Conservation (phyloP, 2,113 vertebrate species). For the Anas platyrhynchos region DNA sequence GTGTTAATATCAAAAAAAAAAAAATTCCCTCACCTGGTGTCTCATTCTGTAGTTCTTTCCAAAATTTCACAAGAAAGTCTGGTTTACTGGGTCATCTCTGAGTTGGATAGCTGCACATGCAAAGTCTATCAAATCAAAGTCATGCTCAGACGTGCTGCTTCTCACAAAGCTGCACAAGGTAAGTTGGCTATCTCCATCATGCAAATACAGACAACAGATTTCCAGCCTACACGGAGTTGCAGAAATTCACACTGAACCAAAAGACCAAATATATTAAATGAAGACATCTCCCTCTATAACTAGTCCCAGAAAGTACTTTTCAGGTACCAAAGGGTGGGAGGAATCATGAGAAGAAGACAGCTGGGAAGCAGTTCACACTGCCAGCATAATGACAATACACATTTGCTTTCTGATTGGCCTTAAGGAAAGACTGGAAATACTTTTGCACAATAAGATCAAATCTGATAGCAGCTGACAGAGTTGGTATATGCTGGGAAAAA, state of each 20-base stretch:
- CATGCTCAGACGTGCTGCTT: not conserved
- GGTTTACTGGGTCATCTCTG: not conserved
- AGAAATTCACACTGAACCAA: not conserved
- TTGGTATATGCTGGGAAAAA: not conserved
- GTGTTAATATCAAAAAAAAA: not conserved
- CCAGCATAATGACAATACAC: not conserved
- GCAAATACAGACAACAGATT: not conserved
- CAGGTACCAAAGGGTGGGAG: not conserved
- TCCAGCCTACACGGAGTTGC: not conserved
- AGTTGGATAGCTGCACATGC: not conserved
- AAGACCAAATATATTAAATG: not conserved
- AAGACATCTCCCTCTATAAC: not conserved
- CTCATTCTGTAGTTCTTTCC: not conserved
- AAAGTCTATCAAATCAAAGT: not conserved
- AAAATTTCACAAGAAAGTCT: not conserved
- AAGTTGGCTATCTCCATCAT: not conserved
- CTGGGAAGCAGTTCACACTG: not conserved
- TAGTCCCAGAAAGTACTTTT: not conserved
- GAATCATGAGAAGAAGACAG: not conserved
- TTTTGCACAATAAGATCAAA: not conserved
- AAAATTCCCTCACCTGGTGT: not conserved
- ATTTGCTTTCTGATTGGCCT: not conserved
- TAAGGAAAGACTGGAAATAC: not conserved
- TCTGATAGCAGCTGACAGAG: not conserved
- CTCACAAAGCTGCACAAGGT: not conserved